Percentiles rank a stretch among this genome's conserved stretches.
Evolutionary conservation across 2,888 invertebrate species (phyloP).

Genomic region (Zonitis immaculata): DNA sequence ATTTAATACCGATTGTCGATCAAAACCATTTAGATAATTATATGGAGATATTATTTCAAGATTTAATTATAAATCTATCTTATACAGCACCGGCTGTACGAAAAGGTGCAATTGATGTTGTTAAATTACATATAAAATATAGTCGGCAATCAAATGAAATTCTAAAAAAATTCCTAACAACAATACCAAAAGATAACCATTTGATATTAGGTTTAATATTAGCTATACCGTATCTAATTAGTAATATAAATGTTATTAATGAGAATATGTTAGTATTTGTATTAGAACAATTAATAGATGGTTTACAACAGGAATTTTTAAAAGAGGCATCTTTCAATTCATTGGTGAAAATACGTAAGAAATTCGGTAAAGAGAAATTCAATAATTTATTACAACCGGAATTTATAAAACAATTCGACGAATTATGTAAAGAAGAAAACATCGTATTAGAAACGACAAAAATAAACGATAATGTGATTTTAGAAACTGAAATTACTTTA

Average conservation of each 20-base stretch:
- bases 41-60: constrained; percentile 59
- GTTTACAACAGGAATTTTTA: constrained; percentile 25
- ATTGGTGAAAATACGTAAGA: constrained; percentile 63
- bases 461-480: constrained; percentile 61
- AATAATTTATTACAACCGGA: constrained; percentile 47
- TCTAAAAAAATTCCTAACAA: constrained; percentile 59
- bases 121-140: constrained; percentile 67
- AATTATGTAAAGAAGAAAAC: constrained; percentile 60
- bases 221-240: constrained; percentile 44
- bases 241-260: constrained; percentile 39
- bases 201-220: constrained; percentile 46
- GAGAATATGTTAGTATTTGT: constrained; percentile 15
- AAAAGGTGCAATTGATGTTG: constrained; percentile 72
- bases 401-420: constrained; percentile 52
- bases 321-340: constrained; percentile 67
- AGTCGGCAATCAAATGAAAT: constrained; percentile 65
- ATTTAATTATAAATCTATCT: constrained; percentile 73
- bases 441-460: constrained; percentile 25
- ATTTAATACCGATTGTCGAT: constrained; percentile 70
- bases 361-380: constrained; percentile 64
- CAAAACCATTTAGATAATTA: constrained; percentile 61
- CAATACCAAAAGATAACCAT: constrained; percentile 56
- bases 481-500: constrained; percentile 80
- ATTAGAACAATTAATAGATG: constrained; percentile 12
- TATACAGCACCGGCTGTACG: constrained; percentile 75